Percentiles rank a stretch among this genome's conserved stretches.
Evolutionary conservation across 2,113 vertebrate species (phyloP).

Genomic region (Macquaria ambigua): DNA sequence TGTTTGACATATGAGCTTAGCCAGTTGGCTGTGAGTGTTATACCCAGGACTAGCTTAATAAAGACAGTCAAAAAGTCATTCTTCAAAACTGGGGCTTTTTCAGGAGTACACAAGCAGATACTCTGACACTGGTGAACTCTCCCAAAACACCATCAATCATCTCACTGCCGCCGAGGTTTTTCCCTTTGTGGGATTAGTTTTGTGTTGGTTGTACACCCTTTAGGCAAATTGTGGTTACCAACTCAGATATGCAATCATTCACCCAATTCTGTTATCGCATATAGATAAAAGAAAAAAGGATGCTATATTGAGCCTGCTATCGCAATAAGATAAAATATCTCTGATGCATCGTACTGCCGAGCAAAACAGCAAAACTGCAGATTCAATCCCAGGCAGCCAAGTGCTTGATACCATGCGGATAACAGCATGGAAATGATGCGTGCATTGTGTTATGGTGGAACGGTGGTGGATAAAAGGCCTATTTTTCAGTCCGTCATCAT

Average conservation of each 20-base stretch:
- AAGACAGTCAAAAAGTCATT: conserved; percentile 63
- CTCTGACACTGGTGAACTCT: conserved; percentile 68
- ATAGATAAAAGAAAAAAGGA: conserved; percentile 29
- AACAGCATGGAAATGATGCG: conserved; percentile 73
- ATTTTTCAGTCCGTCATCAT: conserved; percentile 80
- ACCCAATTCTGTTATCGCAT: conserved; percentile 9
- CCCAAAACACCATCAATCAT: conserved; percentile 69
- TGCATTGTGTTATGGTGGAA: conserved; percentile 75
- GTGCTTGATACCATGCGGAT: conserved; percentile 64
- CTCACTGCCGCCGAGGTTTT: conserved; percentile 38
- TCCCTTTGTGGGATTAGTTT: conserved; percentile 60
- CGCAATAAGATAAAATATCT: conserved; percentile 23
- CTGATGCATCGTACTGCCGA: background rate
- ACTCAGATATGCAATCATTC: conserved; percentile 51
- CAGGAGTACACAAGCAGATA: conserved; percentile 67
- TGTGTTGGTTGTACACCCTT: conserved; percentile 52
- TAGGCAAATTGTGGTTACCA: conserved; percentile 42
- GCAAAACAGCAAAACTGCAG: conserved; percentile 49
- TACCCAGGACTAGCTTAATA: conserved; percentile 53
- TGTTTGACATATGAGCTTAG: conserved; percentile 57
- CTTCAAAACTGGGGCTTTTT: conserved; percentile 55
- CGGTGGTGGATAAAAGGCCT: conserved; percentile 75
- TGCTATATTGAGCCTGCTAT: background rate
- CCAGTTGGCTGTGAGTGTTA: conserved; percentile 52
- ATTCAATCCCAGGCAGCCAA: conserved; percentile 50